These are phyloP conservation scores for Hedya salicella DNA, from an alignment of 2,888 invertebrate genomes.

Conservation along the genomic window DNA sequence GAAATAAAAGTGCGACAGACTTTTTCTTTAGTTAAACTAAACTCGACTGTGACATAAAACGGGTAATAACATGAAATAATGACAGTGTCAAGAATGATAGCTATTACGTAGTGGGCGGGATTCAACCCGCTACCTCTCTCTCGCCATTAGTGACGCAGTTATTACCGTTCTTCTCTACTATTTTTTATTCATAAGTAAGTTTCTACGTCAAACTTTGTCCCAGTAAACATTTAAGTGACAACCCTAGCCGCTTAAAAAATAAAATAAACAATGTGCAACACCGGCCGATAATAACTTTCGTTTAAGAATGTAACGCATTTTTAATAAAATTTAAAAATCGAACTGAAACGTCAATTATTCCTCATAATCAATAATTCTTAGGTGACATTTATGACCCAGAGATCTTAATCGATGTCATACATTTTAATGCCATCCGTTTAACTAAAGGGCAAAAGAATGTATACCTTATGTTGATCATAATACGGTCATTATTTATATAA, in stretches of 20 bases:
- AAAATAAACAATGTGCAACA: too few species aligned
- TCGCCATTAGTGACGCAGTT: constrained; percentile 48
- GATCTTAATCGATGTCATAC: constrained; percentile 65
- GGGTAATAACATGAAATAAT: constrained; percentile 56
- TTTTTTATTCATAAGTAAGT: constrained; percentile 20
- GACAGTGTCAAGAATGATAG: constrained; percentile 55
- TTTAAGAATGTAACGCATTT: constrained; percentile 28
- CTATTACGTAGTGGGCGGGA: constrained; percentile 60
- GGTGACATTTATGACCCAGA: constrained; percentile 60
- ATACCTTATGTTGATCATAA: constrained; percentile 42
- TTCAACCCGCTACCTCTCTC: constrained; percentile 54
- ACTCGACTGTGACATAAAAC: constrained; percentile 34
- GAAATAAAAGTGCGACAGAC: not conserved
- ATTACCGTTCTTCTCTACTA: constrained; percentile 46
- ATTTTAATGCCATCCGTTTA: constrained; percentile 59
- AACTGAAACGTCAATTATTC: constrained; percentile 49
- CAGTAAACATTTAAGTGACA: constrained; percentile 5
- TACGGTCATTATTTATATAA: constrained; percentile 47
- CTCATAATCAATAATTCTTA: constrained; percentile 63
- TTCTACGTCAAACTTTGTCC: not conserved
- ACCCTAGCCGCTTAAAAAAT: not conserved
- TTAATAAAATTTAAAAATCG: constrained; percentile 36
- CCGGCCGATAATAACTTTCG: constrained; percentile 12
- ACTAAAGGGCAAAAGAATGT: constrained; percentile 46
- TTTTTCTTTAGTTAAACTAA: constrained; percentile 10